Percentiles rank a stretch among this genome's conserved stretches.
phyloP scores from a whole-genome alignment of 2,797 vertebrate species.

The Spea hammondii region DNA sequence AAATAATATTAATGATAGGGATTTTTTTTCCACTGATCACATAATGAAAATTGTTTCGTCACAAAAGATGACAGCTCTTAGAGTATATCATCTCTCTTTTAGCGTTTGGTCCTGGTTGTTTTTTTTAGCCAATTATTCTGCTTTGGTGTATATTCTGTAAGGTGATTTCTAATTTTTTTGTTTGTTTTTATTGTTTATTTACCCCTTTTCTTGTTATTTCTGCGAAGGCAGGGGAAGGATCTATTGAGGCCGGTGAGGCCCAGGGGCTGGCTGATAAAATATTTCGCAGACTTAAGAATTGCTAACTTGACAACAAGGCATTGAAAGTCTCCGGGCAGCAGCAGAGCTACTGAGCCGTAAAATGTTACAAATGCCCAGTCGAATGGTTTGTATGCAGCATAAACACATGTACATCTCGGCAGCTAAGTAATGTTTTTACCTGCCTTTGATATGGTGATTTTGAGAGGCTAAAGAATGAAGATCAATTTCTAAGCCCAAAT shows the following conservation, averaged over 20 bases:
- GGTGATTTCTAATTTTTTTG: not conserved
- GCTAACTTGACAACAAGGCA: not conserved
- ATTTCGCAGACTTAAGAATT: not conserved
- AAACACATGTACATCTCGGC: not conserved
- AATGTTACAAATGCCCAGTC: not conserved
- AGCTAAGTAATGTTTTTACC: slow-evolving; percentile 7
- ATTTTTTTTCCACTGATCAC: no score
- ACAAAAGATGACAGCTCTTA: no score
- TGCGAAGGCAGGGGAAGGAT: not conserved
- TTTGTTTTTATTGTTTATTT: not conserved
- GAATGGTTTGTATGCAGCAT: slow-evolving; percentile 12
- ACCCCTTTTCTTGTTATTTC: not conserved
- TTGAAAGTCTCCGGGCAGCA: not conserved
- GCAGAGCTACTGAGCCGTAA: no score
- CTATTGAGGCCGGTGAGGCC: no score
- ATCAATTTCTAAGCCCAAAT: slow-evolving; percentile 35
- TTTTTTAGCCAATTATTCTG: no score
- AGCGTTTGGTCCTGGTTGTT: no score
- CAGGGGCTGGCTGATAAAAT: no score
- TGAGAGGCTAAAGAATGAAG: slow-evolving; percentile 21
- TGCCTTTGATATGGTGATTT: slow-evolving; percentile 30
- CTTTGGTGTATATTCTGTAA: not conserved
- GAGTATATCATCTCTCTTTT: no score
- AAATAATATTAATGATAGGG: no score
- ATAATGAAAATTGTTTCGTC: no score